Evolutionary conservation across 2,113 vertebrate genomes (phyloP), one percentile per base, ranked within the genome.

Genomic region (Neolamprologus falcicula): DNA sequence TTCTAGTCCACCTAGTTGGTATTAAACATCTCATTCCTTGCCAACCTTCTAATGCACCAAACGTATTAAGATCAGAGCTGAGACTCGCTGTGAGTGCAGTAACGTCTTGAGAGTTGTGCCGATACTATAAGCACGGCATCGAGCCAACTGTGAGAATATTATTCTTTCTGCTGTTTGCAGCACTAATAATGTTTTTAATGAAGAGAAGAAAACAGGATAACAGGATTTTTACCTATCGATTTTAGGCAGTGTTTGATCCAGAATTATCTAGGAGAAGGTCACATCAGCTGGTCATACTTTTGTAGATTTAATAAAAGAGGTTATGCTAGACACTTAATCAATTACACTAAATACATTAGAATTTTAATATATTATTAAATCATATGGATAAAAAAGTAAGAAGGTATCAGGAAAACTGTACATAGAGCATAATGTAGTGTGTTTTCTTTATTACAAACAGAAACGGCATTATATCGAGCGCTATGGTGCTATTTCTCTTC

Each of bases 11-110:
- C 79, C 82, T 73, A 52, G 57, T 88, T 85, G 80, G 82, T 91
- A 80, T 91, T 90, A 88, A 91, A 84, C 83, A 57, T 90, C 78
- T 92, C 21, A 19, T 68, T 86, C 19, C 26, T 90, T 86, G 92
- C 88, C 79, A 91, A 31, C 52, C n/a, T 33, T 89, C 82, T 50
- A 66, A 90, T 89, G 88, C 90, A 73, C 19, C 45, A 82, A 83
- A 89, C 2, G 5, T 76, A 57, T 91, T 80, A 89, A 28, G 86
- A 93, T 90, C 93, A 93, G 88, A 85, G 86, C 85, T 17, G 63
- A 50, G 83, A 84, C 57, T 57, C 53, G 87, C 68, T 90, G 82
- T 19, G 5, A 55, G 71, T 55, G 81, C 61, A 35, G 3, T 53
- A 81, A 42, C 13, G 26, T 85, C 28, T 28, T 4, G 76, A 82